phyloP scores from a whole-genome alignment of 2,888 invertebrate species.

The Drosophila limbata region DNA sequence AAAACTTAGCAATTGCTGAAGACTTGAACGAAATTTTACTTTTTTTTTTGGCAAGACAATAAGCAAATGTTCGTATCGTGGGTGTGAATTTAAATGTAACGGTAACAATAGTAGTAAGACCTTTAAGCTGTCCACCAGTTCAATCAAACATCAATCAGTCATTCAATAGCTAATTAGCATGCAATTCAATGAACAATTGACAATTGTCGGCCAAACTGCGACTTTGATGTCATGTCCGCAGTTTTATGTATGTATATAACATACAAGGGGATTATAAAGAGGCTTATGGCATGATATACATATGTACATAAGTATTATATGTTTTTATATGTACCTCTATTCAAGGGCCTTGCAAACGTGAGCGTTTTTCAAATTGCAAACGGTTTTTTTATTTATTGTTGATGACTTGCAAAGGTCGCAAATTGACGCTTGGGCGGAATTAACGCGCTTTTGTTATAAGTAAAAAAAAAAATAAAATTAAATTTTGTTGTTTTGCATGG shows the following conservation, averaged over 20 bases:
- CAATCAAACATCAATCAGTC: conserved; percentile 26
- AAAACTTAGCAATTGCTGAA: conserved; percentile 60
- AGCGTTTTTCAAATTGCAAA: conserved; percentile 55
- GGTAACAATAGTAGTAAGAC: conserved; percentile 54
- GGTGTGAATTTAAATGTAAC: conserved; percentile 64
- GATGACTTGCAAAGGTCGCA: conserved; percentile 68
- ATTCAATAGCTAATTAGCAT: conserved; percentile 69
- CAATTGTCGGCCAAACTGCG: conserved; percentile 51
- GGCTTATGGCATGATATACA: conserved; percentile 10
- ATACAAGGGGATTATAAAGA: conserved; percentile 43
- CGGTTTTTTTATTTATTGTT: conserved; percentile 30
- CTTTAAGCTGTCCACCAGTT: conserved; percentile 46
- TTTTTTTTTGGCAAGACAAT: conserved; percentile 28
- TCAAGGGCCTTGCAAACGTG: conserved; percentile 62
- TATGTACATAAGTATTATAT: background rate
- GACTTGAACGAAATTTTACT: conserved; percentile 31
- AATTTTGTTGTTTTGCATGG: conserved; percentile 24
- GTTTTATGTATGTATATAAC: conserved; percentile 18
- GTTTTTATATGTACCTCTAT: conserved; percentile 8
- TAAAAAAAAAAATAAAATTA: conserved; percentile 19
- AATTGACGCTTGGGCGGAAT: conserved; percentile 35
- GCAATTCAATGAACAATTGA: conserved; percentile 73
- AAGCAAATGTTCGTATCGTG: conserved; percentile 30
- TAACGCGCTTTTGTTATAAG: conserved; percentile 56
- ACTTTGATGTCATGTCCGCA: conserved; percentile 64